These are phyloP conservation scores for Trachelus iudaicus DNA, from an alignment of 2,888 invertebrate genomes.

Conservation along the genomic window DNA sequence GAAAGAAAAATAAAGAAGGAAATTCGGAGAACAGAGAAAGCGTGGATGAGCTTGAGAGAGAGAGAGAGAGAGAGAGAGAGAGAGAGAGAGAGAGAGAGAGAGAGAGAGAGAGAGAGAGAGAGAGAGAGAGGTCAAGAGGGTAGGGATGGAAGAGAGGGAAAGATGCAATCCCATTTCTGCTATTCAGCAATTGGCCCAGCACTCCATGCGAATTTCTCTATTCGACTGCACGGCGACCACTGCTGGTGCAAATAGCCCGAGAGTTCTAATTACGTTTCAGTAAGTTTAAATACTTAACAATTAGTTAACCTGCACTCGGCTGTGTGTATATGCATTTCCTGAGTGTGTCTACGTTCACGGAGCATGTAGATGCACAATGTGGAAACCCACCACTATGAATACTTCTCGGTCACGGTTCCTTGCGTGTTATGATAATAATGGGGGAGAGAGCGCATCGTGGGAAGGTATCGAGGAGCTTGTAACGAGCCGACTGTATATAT, in stretches of 20 bases:
- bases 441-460: neutral
- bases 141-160: neutral
- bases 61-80: neutral
- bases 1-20: neutral
- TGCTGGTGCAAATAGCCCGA: slow-evolving; percentile 36
- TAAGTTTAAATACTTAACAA: slow-evolving; percentile 45
- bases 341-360: neutral
- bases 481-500: neutral
- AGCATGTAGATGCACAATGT: neutral
- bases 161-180: neutral
- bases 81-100: neutral
- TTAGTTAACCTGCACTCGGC: slow-evolving; percentile 27
- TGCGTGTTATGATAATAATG: neutral
- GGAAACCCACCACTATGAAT: neutral
- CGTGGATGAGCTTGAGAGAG: neutral
- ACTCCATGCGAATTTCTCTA: neutral
- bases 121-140: neutral
- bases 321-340: neutral
- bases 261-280: slow-evolving; percentile 45
- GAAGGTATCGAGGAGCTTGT: neutral
- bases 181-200: neutral
- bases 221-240: slow-evolving; percentile 13
- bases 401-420: neutral
- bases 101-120: neutral
- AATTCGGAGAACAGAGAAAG: neutral